These are phyloP conservation scores for Gambusia yucatana DNA, from an alignment of 2,797 vertebrate genomes.

Conservation along the genomic window DNA sequence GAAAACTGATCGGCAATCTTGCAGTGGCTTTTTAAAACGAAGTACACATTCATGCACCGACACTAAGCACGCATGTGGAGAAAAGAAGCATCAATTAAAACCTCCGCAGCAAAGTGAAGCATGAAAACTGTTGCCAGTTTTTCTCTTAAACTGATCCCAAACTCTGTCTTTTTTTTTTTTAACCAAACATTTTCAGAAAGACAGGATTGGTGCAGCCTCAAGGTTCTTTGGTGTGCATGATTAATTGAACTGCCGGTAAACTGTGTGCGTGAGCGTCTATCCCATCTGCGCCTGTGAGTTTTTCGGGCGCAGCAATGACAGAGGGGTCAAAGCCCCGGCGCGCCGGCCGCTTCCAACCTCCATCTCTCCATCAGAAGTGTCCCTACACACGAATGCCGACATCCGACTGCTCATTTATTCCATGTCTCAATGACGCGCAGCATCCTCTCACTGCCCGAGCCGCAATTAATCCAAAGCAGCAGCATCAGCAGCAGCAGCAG, in stretches of 20 bases:
- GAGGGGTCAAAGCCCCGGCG: conserved; percentile 86
- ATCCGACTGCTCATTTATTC: conserved; percentile 65
- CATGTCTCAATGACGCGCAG: conserved; percentile 75
- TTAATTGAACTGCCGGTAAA: conserved; percentile 70
- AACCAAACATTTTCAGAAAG: conserved; percentile 52
- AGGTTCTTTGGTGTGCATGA: conserved; percentile 58
- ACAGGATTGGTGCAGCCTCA: conserved; percentile 30
- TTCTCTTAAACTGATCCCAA: conserved; percentile 60
- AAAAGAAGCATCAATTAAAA: conserved; percentile 78
- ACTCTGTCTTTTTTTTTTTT: conserved; percentile 44
- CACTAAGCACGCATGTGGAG: conserved; percentile 62
- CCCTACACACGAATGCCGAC: conserved; percentile 68
- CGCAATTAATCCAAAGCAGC: conserved; percentile 68
- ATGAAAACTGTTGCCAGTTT: conserved; percentile 57
- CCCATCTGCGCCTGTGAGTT: conserved; percentile 63
- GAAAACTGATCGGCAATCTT: conserved; percentile 66
- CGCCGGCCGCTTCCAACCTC: conserved; percentile 76
- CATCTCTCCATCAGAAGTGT: conserved; percentile 69
- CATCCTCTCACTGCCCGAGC: conserved; percentile 60
- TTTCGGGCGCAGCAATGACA: conserved; percentile 86
- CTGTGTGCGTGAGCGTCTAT: conserved; percentile 34
- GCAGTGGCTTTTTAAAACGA: conserved; percentile 49
- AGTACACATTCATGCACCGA: conserved; percentile 27
- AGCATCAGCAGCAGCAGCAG: conserved; percentile 13
- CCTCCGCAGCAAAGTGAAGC: conserved; percentile 76